A percentile compares a stretch with the other conserved stretches of the same genome.
phyloP scores from a whole-genome alignment of 2,888 invertebrate genomes.

The Protula sp. region DNA sequence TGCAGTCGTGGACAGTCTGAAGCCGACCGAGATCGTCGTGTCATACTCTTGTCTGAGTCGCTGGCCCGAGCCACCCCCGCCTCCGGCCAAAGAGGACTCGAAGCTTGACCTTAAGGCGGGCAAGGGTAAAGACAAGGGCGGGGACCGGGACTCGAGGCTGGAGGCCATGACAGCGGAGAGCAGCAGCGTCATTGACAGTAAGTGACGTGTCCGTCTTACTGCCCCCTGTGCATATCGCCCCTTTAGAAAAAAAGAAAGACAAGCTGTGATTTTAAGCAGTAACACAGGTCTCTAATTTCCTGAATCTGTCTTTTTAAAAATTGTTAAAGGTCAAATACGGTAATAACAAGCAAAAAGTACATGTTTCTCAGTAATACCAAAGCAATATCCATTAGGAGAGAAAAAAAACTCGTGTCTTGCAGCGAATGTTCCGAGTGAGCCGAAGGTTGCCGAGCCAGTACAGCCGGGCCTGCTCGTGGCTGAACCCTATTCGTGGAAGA shows the following conservation, averaged over 20 bases:
- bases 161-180: slow-evolving; percentile 38
- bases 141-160: slow-evolving; percentile 33
- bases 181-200: slow-evolving; percentile 37
- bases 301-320: too few species aligned
- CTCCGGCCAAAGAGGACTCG: slow-evolving; percentile 38
- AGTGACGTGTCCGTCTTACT: too few species aligned
- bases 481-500: slow-evolving; percentile 54
- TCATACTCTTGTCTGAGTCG: slow-evolving; percentile 46
- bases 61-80: slow-evolving; percentile 45
- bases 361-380: too few species aligned
- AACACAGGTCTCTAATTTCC: too few species aligned
- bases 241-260: too few species aligned
- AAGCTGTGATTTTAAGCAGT: too few species aligned
- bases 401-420: too few species aligned
- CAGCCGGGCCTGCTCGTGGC: slow-evolving; percentile 47
- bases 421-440: too few species aligned
- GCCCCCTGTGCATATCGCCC: too few species aligned
- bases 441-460: slow-evolving; percentile 7
- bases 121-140: slow-evolving; percentile 13
- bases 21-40: slow-evolving; percentile 50
- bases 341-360: too few species aligned
- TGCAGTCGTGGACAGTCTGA: slow-evolving; percentile 50
- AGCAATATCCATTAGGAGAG: too few species aligned
- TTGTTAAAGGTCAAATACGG: too few species aligned
- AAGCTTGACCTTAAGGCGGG: slow-evolving; percentile 30